phyloP scores from a whole-genome alignment of 1,140 invertebrate species.

The Paramacrobiotus metropolitanus region DNA sequence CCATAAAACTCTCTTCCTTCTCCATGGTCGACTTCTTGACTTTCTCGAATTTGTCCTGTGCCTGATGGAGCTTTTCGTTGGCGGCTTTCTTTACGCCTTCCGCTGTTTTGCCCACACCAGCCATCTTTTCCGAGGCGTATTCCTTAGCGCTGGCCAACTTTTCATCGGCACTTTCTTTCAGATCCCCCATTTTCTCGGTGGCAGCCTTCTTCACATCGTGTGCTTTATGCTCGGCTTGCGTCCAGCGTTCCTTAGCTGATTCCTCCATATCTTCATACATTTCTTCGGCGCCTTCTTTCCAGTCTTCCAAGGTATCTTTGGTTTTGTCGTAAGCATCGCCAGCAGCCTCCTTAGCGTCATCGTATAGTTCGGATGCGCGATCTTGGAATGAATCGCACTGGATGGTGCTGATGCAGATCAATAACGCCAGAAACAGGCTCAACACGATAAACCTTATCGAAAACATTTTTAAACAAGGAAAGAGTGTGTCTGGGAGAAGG shows the following conservation, averaged over 20 bases:
- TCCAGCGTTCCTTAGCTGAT: not conserved
- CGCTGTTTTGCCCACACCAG: not conserved
- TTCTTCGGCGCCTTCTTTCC: not conserved
- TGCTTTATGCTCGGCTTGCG: not conserved
- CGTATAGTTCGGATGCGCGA: no score
- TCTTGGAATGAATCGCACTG: no score
- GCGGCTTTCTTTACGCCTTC: not conserved
- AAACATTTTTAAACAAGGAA: no score
- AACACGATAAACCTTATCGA: no score
- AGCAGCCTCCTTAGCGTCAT: not conserved
- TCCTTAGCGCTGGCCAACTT: not conserved
- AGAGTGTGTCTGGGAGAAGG: no score
- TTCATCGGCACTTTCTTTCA: not conserved
- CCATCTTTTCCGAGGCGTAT: not conserved
- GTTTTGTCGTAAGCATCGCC: not conserved
- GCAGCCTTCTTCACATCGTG: not conserved
- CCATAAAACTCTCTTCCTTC: not conserved
- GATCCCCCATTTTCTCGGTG: not conserved
- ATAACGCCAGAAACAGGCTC: no score
- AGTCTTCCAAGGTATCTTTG: not conserved
- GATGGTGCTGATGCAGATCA: no score
- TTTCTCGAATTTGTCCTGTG: no score
- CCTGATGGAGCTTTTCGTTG: not conserved
- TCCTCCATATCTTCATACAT: not conserved
- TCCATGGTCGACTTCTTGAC: not conserved